Percentiles rank a stretch among this genome's conserved stretches.
These are phyloP conservation scores for Paralichthys olivaceus DNA, from an alignment of 2,113 vertebrate species.

Conservation along the genomic window DNA sequence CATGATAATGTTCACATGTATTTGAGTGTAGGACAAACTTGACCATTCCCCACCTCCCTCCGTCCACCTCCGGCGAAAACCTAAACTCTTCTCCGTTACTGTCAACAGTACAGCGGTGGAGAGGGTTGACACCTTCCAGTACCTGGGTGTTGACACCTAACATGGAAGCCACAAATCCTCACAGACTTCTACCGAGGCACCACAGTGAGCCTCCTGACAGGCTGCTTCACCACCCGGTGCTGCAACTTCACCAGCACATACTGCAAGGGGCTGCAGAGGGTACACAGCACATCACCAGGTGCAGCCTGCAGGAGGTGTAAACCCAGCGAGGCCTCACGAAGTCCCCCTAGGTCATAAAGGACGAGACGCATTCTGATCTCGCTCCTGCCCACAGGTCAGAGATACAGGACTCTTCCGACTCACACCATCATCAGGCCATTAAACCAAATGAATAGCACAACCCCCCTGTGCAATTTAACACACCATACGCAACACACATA, in stretches of 20 bases:
- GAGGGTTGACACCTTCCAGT: too few relatives aligned
- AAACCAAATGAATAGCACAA: too few relatives aligned
- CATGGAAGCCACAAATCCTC: not conserved
- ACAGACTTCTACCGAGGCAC: not conserved
- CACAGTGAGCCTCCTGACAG: too few relatives aligned
- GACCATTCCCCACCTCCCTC: too few relatives aligned
- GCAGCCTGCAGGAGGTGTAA: not conserved
- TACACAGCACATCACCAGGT: too few relatives aligned
- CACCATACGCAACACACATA: not conserved
- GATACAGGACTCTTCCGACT: not conserved
- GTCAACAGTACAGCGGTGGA: too few relatives aligned
- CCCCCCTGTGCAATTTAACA: not conserved
- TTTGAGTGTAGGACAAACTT: not conserved
- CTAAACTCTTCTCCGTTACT: too few relatives aligned
- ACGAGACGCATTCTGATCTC: not conserved
- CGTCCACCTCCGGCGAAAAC: too few relatives aligned
- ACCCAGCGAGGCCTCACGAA: not conserved
- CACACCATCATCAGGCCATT: not conserved
- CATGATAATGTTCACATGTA: conserved; percentile 10
- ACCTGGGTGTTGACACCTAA: not conserved
- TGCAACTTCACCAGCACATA: too few relatives aligned
- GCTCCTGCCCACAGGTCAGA: not conserved
- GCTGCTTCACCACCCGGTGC: too few relatives aligned
- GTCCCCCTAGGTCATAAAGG: not conserved
- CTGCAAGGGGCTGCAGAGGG: too few relatives aligned